Percentiles rank a stretch among this genome's conserved stretches.
Evolutionary conservation across 1,140 invertebrate genomes (phyloP).

Genomic region (Teleogryllus occipitalis): DNA sequence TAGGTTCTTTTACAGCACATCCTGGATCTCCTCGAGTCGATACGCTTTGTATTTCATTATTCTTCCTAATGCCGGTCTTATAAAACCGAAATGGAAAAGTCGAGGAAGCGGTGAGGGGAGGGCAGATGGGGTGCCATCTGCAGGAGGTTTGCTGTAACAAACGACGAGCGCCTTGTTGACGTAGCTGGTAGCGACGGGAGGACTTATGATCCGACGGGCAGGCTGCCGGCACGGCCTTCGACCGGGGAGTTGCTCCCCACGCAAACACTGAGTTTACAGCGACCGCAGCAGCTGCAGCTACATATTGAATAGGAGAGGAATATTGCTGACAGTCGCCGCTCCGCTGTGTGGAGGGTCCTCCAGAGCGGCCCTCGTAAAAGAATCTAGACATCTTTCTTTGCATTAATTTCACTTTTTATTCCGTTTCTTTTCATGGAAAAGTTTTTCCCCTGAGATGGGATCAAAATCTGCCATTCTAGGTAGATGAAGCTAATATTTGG

Average conservation of each 20-base stretch:
- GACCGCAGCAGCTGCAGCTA: too few species aligned
- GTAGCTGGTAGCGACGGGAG: neutral
- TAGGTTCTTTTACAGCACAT: neutral
- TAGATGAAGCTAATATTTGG: too few species aligned
- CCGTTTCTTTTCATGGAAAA: too few species aligned
- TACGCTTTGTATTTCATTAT: neutral
- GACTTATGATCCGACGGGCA: too few species aligned
- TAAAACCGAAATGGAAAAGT: neutral
- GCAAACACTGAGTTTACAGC: neutral
- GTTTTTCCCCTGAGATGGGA: too few species aligned
- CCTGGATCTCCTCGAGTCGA: neutral
- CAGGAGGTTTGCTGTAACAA: neutral
- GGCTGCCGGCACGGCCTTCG: neutral
- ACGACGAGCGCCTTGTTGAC: neutral
- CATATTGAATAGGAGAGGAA: too few species aligned
- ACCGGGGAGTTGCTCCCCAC: neutral
- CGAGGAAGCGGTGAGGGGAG: neutral
- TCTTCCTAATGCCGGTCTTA: neutral
- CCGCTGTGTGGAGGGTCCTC: too few species aligned
- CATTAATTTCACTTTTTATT: too few species aligned
- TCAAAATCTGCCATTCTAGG: too few species aligned
- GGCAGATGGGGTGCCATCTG: neutral
- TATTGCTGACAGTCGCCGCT: too few species aligned
- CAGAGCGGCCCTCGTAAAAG: too few species aligned
- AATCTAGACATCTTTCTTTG: too few species aligned